Conservation (phyloP, 2,113 vertebrate species). For the Neoarius graeffei region DNA sequence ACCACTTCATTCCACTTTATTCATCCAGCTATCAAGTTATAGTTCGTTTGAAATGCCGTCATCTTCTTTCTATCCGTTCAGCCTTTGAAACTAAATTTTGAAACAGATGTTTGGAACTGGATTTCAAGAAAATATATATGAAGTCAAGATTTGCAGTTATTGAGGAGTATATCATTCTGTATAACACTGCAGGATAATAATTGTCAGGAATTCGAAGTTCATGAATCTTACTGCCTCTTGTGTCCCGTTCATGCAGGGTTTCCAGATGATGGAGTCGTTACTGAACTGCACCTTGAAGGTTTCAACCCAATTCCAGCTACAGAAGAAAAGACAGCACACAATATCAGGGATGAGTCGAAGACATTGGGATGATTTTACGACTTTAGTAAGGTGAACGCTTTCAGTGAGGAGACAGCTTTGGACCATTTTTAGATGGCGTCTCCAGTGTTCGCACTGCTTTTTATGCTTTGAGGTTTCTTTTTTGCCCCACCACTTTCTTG, state of each 20-base stretch:
- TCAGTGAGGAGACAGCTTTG: background rate
- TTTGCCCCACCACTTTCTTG: too few relatives aligned
- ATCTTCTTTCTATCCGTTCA: background rate
- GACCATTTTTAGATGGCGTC: background rate
- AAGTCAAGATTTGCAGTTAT: too few relatives aligned
- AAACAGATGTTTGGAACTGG: too few relatives aligned
- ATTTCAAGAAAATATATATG: too few relatives aligned
- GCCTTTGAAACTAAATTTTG: background rate
- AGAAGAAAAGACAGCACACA: background rate
- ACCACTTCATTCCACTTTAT: background rate
- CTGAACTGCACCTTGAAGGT: constrained; percentile 91
- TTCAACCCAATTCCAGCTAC: constrained; percentile 82
- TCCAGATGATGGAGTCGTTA: constrained; percentile 83
- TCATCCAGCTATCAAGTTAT: background rate
- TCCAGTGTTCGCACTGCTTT: too few relatives aligned
- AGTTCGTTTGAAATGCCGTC: background rate
- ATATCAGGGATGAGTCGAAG: background rate
- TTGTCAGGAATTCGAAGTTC: background rate
- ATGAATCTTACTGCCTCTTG: constrained; percentile 73
- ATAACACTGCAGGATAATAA: background rate
- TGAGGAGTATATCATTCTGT: background rate
- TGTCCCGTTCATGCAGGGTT: constrained; percentile 75
- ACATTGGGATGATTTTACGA: background rate
- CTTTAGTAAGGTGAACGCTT: background rate
- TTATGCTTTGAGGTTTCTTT: too few relatives aligned